Evolutionary conservation across 64 coral and sea anemone species (phyloP).

Genomic region (Acropora yongei): DNA sequence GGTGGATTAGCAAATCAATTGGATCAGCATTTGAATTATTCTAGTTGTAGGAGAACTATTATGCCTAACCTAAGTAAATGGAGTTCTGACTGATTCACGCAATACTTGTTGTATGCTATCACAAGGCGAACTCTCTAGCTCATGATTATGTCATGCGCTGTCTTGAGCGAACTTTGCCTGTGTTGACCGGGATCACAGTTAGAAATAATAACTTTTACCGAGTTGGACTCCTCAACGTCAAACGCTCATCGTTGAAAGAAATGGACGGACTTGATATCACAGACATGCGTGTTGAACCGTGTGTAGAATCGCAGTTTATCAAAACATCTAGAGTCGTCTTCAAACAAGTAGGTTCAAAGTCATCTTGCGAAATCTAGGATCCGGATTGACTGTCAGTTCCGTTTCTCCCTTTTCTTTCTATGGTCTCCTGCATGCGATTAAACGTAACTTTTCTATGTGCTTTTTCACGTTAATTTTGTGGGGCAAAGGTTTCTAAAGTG

Average conservation of each 20-base stretch:
- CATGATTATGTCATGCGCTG: not conserved
- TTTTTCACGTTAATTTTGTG: not conserved
- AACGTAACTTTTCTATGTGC: not conserved
- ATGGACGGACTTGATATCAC: constrained; percentile 93
- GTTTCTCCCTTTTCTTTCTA: too few relatives aligned
- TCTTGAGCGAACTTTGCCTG: not conserved
- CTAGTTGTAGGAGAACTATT: too few relatives aligned
- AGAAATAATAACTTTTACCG: not conserved
- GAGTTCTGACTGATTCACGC: not conserved
- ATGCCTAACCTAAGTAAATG: too few relatives aligned
- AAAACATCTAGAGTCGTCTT: constrained; percentile 89
- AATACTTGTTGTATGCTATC: not conserved
- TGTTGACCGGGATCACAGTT: not conserved
- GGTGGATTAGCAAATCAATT: too few relatives aligned
- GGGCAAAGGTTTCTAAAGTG: not conserved
- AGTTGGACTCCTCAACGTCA: not conserved
- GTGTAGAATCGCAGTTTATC: constrained; percentile 82
- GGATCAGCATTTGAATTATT: too few relatives aligned
- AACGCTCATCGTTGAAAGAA: not conserved
- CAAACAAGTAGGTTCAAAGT: constrained; percentile 61
- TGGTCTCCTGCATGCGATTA: not conserved
- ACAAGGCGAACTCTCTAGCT: not conserved
- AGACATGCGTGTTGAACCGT: constrained; percentile 81
- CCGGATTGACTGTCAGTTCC: too few relatives aligned
- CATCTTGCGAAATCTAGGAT: not conserved